Evolutionary conservation across 2,797 vertebrate genomes (phyloP).

Genomic region (Smutsia temminckii): DNA sequence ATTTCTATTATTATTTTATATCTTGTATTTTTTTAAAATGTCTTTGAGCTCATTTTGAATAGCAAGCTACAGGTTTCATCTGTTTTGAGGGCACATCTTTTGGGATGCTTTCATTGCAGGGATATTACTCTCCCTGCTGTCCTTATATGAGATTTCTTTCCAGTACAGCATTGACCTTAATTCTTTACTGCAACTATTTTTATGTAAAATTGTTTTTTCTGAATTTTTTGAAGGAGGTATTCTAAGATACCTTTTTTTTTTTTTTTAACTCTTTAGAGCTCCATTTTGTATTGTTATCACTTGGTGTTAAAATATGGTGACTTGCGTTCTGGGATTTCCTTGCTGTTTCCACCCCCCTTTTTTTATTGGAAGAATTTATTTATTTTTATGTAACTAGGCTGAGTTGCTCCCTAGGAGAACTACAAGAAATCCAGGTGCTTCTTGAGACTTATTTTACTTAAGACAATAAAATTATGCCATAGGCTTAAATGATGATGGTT

Average conservation of each 20-base stretch:
- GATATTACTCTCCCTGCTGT: neutral
- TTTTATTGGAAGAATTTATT: neutral
- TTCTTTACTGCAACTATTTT: neutral
- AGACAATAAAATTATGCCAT: neutral
- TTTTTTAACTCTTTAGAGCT: neutral
- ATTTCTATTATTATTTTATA: neutral
- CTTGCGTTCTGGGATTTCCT: neutral
- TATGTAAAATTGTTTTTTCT: neutral
- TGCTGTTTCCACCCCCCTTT: neutral
- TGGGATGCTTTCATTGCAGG: neutral
- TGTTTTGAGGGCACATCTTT: neutral
- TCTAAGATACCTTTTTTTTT: neutral
- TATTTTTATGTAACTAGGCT: neutral
- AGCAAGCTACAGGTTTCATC: neutral
- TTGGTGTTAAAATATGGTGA: neutral
- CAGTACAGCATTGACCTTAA: neutral
- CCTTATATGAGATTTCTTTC: neutral
- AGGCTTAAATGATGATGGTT: neutral
- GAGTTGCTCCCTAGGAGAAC: neutral
- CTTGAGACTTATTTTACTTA: neutral
- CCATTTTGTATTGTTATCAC: neutral
- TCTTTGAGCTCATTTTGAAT: neutral
- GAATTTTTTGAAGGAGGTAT: neutral
- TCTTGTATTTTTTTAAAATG: neutral
- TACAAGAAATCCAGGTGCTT: neutral